Evolutionary conservation across 2,888 invertebrate species (phyloP).

Genomic region (Caenorhabditis uteleia): DNA sequence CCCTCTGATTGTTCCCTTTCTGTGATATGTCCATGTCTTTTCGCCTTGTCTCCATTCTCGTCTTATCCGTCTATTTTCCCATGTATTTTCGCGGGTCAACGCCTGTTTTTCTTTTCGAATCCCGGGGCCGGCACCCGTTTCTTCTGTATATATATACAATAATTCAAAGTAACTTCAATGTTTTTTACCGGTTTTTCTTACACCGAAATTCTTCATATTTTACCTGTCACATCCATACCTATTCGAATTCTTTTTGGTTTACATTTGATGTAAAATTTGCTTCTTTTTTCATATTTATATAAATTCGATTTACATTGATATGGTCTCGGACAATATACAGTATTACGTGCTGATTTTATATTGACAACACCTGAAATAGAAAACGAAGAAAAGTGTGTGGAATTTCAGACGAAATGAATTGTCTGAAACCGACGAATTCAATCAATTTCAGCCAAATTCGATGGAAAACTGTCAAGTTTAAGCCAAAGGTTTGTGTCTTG

Average conservation of each 20-base stretch:
- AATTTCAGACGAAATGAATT: constrained; percentile 10
- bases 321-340: not conserved
- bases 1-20: no score
- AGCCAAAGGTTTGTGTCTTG: constrained; percentile 50
- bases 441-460: constrained; percentile 24
- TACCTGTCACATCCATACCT: not conserved
- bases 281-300: not conserved
- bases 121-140: no score
- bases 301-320: not conserved
- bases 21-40: no score
- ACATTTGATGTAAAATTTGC: no score
- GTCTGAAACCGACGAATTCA: constrained; percentile 1
- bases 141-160: no score
- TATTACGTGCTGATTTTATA: not conserved
- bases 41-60: no score
- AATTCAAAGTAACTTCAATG: no score
- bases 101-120: no score
- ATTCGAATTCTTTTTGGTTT: no score
- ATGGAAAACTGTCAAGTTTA: constrained; percentile 56
- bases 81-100: no score
- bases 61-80: no score
- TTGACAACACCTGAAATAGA: not conserved
- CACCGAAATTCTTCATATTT: not conserved
- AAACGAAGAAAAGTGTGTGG: not conserved
- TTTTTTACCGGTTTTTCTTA: no score